Conservation (phyloP, 1,140 invertebrate genomes). For the Whitmania pigra region DNA sequence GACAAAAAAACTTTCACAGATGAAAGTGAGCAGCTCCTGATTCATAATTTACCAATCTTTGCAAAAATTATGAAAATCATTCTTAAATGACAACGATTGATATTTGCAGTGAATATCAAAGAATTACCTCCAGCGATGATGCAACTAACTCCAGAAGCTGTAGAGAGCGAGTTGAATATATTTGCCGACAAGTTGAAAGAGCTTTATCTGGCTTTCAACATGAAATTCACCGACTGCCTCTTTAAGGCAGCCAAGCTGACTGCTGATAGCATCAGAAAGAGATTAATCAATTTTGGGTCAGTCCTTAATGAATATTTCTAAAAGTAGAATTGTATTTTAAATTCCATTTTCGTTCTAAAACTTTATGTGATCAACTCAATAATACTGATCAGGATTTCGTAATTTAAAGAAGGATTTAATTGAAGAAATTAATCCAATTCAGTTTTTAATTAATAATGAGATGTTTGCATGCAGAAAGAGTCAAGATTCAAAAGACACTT, state of each 20-base stretch:
- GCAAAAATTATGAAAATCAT: neutral
- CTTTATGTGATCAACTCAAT: too few relatives aligned
- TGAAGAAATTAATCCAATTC: too few relatives aligned
- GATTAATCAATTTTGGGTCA: neutral
- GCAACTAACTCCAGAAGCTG: neutral
- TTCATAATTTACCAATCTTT: neutral
- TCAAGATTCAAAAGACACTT: neutral
- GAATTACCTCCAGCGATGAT: neutral
- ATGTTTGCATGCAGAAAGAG: neutral
- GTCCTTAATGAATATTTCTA: neutral
- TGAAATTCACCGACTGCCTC: slow-evolving; percentile 3
- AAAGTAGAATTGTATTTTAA: neutral
- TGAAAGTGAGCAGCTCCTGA: neutral
- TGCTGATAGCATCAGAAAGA: slow-evolving; percentile 1
- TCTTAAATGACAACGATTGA: neutral
- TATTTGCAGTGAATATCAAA: neutral
- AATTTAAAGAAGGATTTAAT: too few relatives aligned
- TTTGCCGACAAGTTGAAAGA: slow-evolving; percentile 11
- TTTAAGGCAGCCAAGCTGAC: slow-evolving; percentile 4
- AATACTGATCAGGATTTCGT: too few relatives aligned
- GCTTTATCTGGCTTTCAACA: neutral
- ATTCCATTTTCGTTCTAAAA: neutral
- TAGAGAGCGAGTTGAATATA: neutral
- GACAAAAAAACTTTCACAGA: neutral
- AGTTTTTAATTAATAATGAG: too few relatives aligned